phyloP scores from a whole-genome alignment of 1,140 invertebrate genomes.

The Calycopis cecrops region DNA sequence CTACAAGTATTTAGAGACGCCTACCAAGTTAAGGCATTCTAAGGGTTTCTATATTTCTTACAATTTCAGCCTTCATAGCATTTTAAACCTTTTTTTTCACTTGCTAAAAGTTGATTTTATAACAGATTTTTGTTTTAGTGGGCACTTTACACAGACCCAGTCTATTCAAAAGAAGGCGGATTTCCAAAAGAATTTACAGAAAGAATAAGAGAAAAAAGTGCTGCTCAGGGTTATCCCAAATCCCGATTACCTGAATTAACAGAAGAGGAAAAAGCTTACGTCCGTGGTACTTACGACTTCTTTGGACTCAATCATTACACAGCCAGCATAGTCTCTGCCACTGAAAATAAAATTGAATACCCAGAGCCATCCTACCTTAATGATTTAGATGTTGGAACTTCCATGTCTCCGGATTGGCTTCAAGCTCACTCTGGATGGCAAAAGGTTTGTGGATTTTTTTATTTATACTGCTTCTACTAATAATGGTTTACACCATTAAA shows the following conservation, averaged over 20 bases:
- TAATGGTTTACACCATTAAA: no score
- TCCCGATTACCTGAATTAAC: constrained; percentile 74
- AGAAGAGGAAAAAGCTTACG: constrained; percentile 64
- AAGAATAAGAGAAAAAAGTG: constrained; percentile 69
- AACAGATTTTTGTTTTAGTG: no score
- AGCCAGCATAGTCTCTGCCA: constrained; percentile 28
- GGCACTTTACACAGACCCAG: constrained; percentile 19
- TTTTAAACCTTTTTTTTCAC: no score
- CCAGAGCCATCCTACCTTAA: constrained; percentile 10
- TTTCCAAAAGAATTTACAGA: constrained; percentile 77
- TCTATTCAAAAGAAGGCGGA: constrained; percentile 76
- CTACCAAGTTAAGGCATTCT: no score
- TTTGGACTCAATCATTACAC: constrained; percentile 80
- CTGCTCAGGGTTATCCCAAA: constrained; percentile 51
- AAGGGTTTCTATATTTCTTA: no score
- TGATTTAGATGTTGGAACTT: constrained; percentile 18
- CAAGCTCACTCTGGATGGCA: constrained; percentile 19
- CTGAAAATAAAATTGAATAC: constrained; percentile 9
- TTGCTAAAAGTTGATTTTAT: no score
- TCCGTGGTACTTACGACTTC: constrained; percentile 78
- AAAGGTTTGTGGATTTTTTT: constrained; percentile 20
- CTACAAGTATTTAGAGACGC: no score
- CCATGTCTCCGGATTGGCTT: constrained; percentile 16
- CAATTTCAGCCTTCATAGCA: no score
- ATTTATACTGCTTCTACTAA: no score